Conservation (phyloP, 2,797 vertebrate species). For the Amniataba percoides region DNA sequence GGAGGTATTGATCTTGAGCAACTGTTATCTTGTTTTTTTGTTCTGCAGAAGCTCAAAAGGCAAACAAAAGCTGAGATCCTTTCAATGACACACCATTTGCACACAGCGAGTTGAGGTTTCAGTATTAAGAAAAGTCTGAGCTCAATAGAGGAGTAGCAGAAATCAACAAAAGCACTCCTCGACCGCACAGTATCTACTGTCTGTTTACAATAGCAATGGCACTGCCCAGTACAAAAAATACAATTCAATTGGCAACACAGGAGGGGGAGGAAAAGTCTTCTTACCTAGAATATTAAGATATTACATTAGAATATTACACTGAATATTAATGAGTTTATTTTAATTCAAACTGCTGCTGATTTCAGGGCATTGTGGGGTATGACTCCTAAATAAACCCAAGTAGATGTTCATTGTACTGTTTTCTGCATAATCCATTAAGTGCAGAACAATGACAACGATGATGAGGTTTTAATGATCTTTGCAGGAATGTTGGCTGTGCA, state of each 20-base stretch:
- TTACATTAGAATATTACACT: slow-evolving; percentile 7
- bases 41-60: slow-evolving; percentile 24
- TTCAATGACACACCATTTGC: slow-evolving; percentile 3
- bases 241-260: not conserved
- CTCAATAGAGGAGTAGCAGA: slow-evolving; percentile 6
- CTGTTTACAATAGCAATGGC: slow-evolving; percentile 13
- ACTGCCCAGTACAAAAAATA: not conserved
- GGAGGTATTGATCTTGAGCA: slow-evolving; percentile 48
- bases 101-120: slow-evolving; percentile 21
- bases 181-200: not conserved
- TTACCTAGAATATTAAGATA: not conserved
- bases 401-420: not conserved
- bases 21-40: slow-evolving; percentile 29
- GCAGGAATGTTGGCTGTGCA: not conserved
- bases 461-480: slow-evolving; percentile 21
- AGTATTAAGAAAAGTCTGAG: not conserved
- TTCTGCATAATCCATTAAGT: not conserved
- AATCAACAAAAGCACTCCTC: not conserved
- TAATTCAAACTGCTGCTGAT: slow-evolving; percentile 10
- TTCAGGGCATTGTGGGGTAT: not conserved
- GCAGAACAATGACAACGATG: slow-evolving; percentile 16
- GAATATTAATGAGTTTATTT: slow-evolving; percentile 16
- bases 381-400: slow-evolving; percentile 10
- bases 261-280: not conserved
- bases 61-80: slow-evolving; percentile 43